Conservation (phyloP, 1,140 invertebrate genomes). For the Eueides isabella region DNA sequence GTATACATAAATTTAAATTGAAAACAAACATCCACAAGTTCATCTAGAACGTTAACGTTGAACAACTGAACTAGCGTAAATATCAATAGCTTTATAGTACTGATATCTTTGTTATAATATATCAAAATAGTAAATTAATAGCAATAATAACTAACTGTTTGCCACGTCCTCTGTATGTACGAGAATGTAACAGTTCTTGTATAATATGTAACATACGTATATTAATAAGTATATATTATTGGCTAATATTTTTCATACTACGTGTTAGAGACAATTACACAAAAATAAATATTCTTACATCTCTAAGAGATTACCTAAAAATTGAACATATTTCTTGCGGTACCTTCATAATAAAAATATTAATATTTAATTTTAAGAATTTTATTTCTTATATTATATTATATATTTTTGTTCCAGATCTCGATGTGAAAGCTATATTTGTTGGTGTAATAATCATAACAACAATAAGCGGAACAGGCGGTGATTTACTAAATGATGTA, state of each 20-base stretch:
- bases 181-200: too few species aligned
- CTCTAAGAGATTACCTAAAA: too few species aligned
- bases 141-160: background rate
- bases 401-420: background rate
- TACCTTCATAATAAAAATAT: too few species aligned
- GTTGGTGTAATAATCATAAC: constrained; percentile 53
- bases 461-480: constrained; percentile 57
- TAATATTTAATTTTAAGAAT: too few species aligned
- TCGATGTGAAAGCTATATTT: constrained; percentile 40
- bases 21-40: background rate
- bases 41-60: background rate
- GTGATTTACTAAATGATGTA: constrained; percentile 60
- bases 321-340: too few species aligned
- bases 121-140: background rate
- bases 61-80: background rate
- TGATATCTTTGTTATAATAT: background rate
- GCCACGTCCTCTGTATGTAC: background rate
- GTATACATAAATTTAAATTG: background rate
- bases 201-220: too few species aligned
- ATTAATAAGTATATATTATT: too few species aligned
- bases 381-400: too few species aligned
- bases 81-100: background rate
- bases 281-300: too few species aligned
- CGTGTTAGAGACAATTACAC: too few species aligned
- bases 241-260: too few species aligned